Conservation (phyloP, 64 coral and sea anemone species). For the Exaiptasia diaphana region DNA sequence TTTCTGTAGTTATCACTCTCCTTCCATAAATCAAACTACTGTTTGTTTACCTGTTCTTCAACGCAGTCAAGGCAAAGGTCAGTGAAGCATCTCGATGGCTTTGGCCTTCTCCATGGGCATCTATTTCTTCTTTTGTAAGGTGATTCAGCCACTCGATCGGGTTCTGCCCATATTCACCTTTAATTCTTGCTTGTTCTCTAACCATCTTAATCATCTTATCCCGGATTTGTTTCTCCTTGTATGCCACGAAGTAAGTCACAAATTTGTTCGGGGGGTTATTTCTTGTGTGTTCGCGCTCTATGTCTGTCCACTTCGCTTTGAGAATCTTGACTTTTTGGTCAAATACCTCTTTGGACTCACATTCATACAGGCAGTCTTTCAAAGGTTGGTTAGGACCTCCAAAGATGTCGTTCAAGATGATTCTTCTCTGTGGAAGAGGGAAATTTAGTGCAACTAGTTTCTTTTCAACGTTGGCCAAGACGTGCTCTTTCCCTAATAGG, state of each 20-base stretch:
- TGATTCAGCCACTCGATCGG: constrained; percentile 43
- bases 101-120: background rate
- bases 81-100: constrained; percentile 19
- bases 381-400: constrained; percentile 4
- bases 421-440: constrained; percentile 35
- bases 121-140: constrained; percentile 47
- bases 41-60: constrained; percentile 19
- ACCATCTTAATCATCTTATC: constrained; percentile 47
- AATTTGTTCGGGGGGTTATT: constrained; percentile 36
- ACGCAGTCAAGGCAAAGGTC: constrained; percentile 3
- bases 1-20: too few species aligned
- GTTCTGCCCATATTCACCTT: constrained; percentile 44
- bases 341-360: constrained; percentile 41
- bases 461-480: constrained; percentile 29
- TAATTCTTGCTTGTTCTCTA: constrained; percentile 10
- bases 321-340: constrained; percentile 14
- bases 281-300: constrained; percentile 23
- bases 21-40: too few species aligned
- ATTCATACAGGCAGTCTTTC: constrained; percentile 45
- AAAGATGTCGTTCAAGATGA: constrained; percentile 41
- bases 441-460: constrained; percentile 51
- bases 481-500: constrained; percentile 58
- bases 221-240: constrained; percentile 37
- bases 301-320: constrained; percentile 41
- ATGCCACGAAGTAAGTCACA: constrained; percentile 23